Evolutionary conservation across 2,113 vertebrate genomes (phyloP), one percentile per base, ranked within the genome.

Genomic region (Motacilla alba): DNA sequence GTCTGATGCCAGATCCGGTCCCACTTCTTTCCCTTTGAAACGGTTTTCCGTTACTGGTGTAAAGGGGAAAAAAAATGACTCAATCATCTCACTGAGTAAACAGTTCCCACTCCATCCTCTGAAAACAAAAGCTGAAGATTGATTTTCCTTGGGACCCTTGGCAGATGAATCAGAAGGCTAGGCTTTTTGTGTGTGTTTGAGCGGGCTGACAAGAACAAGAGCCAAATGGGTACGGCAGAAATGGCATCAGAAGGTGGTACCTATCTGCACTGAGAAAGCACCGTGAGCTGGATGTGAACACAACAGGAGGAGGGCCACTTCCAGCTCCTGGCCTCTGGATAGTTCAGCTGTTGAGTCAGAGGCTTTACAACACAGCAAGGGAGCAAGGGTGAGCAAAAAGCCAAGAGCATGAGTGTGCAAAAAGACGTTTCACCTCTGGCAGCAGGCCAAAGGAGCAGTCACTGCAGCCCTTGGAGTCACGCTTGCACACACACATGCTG

Each of bases 11-110:
- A 84, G 64, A 83, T 95, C 83, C 2, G 5, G 80, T 79, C 87
- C 72, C 69, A 87, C 81, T 94, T 85, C 78, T 96, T 95, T 78
- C 15, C 59, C 69, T 97, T 92, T 96, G 92, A 95, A 93, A 96
- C 66, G 20, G 14, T 94, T 96, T 97, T 91, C 90, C 0, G 4
- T 73, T 96, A 55, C 59, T 75, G 70, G 76, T 85, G 56, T 75
- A 85, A 89, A 88, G 0, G n/a, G 89, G 76, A 75, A 87, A 87
- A 79, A 89, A 87, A 87, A 93, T 85, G 0, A 87, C 87, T 94
- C 95, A 76, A 90, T 95, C 80, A 49, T 78, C 35, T 94, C 18
- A 0, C 33, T 91, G 89, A 93, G 69, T 95, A 97, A 95, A 94
- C 63, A 83, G 84, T 83, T 96, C 77, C 89, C 80, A 85, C 81